Conservation (phyloP, 35 echinoderm and acorn worm genomes). For the Heliocidaris erythrogramma region DNA sequence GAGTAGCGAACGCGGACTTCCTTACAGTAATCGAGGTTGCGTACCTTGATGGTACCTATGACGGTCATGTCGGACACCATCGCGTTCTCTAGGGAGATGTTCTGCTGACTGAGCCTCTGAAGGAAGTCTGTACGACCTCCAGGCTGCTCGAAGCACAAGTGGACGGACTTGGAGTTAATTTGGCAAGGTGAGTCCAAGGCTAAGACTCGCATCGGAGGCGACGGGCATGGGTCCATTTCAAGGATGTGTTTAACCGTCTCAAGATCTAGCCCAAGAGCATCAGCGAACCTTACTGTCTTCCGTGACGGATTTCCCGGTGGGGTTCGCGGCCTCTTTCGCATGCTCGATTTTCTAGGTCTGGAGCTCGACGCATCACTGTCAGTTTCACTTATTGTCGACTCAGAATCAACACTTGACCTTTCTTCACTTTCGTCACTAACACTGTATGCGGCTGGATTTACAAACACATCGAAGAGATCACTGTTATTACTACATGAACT, state of each 20-base stretch:
- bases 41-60: constrained; percentile 74
- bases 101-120: constrained; percentile 51
- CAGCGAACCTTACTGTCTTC: constrained; percentile 76
- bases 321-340: constrained; percentile 50
- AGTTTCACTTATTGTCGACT: neutral
- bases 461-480: constrained; percentile 17
- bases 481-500: neutral
- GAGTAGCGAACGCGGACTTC: constrained; percentile 64
- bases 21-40: constrained; percentile 66
- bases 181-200: neutral
- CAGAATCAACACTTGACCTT: neutral
- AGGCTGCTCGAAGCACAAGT: constrained; percentile 65
- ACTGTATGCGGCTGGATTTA: constrained; percentile 36
- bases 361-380: neutral
- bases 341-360: constrained; percentile 53
- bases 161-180: constrained; percentile 19
- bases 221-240: constrained; percentile 58
- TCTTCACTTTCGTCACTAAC: constrained; percentile 5
- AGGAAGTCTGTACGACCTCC: constrained; percentile 71
- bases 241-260: constrained; percentile 71
- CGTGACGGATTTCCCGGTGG: constrained; percentile 56
- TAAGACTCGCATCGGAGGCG: constrained; percentile 31
- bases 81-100: constrained; percentile 73
- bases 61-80: constrained; percentile 72
- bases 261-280: constrained; percentile 76